A percentile compares a stretch with the other conserved stretches of the same genome.
phyloP scores from a whole-genome alignment of 2,113 vertebrate genomes.

The Coryphaenoides rupestris region DNA sequence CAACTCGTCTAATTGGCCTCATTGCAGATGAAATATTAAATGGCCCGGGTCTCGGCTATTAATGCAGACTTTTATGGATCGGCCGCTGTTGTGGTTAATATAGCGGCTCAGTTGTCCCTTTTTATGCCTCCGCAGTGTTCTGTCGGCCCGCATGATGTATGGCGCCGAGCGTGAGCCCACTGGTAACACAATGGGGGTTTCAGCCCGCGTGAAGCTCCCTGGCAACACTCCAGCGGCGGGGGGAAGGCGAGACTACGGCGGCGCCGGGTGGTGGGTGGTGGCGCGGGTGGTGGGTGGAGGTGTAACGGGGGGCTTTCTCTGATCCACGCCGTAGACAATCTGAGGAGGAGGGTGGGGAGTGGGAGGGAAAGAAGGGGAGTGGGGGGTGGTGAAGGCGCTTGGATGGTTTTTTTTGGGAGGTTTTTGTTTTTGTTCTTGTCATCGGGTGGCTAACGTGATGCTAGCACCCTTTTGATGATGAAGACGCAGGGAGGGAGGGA shows the following conservation, averaged over 20 bases:
- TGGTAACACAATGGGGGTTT: slow-evolving; percentile 63
- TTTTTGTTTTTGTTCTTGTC: no score
- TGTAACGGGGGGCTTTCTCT: no score
- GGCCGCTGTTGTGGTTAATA: slow-evolving; percentile 71
- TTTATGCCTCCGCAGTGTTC: slow-evolving; percentile 68
- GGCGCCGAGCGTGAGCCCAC: slow-evolving; percentile 38
- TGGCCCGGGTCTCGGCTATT: slow-evolving; percentile 59
- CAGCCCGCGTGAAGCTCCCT: slow-evolving; percentile 44
- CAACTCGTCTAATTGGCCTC: slow-evolving; percentile 72
- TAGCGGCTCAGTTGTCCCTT: slow-evolving; percentile 65
- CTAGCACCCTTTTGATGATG: no score
- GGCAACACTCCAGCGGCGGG: slow-evolving; percentile 60
- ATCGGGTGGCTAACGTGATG: no score
- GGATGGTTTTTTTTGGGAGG: no score
- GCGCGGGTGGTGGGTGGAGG: no score
- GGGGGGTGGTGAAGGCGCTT: no score
- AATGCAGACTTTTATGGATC: slow-evolving; percentile 76
- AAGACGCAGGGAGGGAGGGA: no score
- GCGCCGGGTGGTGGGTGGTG: slow-evolving; percentile 7
- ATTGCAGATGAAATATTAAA: slow-evolving; percentile 79
- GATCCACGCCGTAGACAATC: no score
- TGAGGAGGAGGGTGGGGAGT: no score
- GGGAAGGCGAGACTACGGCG: slow-evolving; percentile 17
- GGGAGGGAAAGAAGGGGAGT: no score
- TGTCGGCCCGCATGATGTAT: slow-evolving; percentile 72